A percentile compares a stretch with the other conserved stretches of the same genome.
Evolutionary conservation across 2,888 invertebrate species (phyloP).

Genomic region (Clostera curtula): DNA sequence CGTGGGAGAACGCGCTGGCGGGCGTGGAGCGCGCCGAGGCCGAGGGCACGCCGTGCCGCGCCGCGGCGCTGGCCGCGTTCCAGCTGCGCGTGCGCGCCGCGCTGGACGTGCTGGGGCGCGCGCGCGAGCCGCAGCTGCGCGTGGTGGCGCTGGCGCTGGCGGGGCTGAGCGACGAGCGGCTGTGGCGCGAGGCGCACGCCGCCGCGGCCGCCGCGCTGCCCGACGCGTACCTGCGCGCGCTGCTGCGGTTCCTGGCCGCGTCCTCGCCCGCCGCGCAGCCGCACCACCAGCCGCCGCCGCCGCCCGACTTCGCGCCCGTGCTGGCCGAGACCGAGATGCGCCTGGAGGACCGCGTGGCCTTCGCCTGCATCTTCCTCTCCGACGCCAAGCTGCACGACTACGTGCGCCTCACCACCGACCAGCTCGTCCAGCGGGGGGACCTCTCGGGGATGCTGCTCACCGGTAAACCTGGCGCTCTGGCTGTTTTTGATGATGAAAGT

Average conservation of each 20-base stretch:
- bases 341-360: constrained; percentile 92
- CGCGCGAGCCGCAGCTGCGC: constrained; percentile 53
- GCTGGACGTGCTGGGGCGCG: constrained; percentile 88
- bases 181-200: constrained; percentile 89
- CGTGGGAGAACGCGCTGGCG: constrained; percentile 76
- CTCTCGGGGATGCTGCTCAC: constrained; percentile 90
- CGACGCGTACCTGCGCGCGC: constrained; percentile 93
- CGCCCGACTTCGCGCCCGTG: constrained; percentile 13
- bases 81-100: constrained; percentile 89
- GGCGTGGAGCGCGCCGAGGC: constrained; percentile 79
- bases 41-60: constrained; percentile 82
- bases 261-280: constrained; percentile 61
- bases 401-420: constrained; percentile 80
- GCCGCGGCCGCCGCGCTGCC: constrained; percentile 84
- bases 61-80: constrained; percentile 94
- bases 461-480: constrained; percentile 52
- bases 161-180: constrained; percentile 87
- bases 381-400: constrained; percentile 87
- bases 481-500: too few species aligned
- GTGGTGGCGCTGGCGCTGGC: constrained; percentile 76
- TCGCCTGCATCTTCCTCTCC: constrained; percentile 89
- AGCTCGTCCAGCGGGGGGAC: constrained; percentile 84
- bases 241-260: constrained; percentile 92
- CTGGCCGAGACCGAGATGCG: constrained; percentile 83
- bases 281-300: constrained; percentile 73